Evolutionary conservation across 2,888 invertebrate species (phyloP), one percentile per base, ranked within the genome.

Genomic region (Halocaridina rubra): DNA sequence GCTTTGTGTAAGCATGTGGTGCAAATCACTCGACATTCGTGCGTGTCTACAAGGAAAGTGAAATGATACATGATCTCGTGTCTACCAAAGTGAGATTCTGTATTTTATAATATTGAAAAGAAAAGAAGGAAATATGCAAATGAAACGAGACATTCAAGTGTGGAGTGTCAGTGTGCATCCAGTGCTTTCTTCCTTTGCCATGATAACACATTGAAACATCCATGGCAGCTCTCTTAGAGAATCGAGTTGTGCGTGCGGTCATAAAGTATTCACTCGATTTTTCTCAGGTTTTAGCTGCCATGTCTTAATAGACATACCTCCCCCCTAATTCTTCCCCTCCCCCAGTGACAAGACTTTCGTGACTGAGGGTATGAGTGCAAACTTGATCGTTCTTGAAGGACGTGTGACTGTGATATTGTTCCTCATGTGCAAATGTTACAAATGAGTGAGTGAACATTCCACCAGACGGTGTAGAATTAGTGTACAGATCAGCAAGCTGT

Each of bases 351-450:
- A 75, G 80, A 84, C 80, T 53, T 74, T 72, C 77, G 77, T 77
- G 72, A 71, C 78, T 77, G 75, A 79, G 79, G 80, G 79, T 75
- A 75, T 74, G 75, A 75, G 79, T 72, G 75, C 74, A 80, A 74
- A 64, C 46, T 84, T 72, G 74, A 29, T 80, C 74, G 84, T 84
- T 80, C 75, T 84, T 80, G 84, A 80, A 84, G 79, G 75, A 80
- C 79, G 84, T 79, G 84, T 79, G 84, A 84, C 84, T 84, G 84
- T 84, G 84, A 84, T 84, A 84, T 72, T 84, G 84, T 84, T 79
- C 75, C 79, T 80, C 27, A 79, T 79, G 80, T 84, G 84, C 79
- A 80, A 80, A 79, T 80, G 79, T 30, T 74, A 74, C 53, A 79
- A n/a, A 74, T 74, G 84, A 64, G 84, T 53, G 77, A 74, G 84